A percentile compares a stretch with the other conserved stretches of the same genome.
phyloP scores from a whole-genome alignment of 2,888 invertebrate genomes.

The Tachystola acroxantha region DNA sequence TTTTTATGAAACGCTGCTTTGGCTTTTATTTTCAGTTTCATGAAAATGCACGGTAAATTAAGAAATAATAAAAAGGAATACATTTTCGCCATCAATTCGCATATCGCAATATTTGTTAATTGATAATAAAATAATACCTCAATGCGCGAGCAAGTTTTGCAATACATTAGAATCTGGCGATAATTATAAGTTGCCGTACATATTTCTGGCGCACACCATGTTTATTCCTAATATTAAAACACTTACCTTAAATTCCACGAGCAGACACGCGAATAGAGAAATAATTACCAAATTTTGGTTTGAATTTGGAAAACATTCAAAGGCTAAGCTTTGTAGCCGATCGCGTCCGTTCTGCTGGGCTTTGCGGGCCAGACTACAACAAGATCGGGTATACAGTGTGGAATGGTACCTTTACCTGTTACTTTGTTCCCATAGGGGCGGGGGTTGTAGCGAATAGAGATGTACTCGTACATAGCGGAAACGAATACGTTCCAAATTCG shows the following conservation, averaged over 20 bases:
- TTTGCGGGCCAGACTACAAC: constrained; percentile 21
- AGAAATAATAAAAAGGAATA: no score
- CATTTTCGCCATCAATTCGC: no score
- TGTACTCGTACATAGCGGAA: no score
- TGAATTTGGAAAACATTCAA: constrained; percentile 1
- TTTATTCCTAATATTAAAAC: constrained; percentile 2
- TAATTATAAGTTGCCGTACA: no score
- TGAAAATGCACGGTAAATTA: no score
- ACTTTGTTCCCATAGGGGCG: constrained; percentile 10
- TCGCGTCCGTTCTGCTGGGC: constrained; percentile 16
- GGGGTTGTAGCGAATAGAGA: constrained; percentile 4
- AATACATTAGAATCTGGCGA: no score
- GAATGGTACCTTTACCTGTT: constrained; percentile 10
- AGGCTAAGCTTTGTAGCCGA: neutral
- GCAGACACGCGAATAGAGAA: constrained; percentile 1
- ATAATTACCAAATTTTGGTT: constrained; percentile 2
- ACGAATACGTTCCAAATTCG: constrained; percentile 1
- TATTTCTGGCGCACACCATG: no score
- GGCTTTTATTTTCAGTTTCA: no score
- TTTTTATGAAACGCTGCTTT: no score
- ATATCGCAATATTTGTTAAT: no score
- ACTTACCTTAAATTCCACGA: constrained; percentile 13
- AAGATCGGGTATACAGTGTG: neutral
- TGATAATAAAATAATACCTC: constrained; percentile 3
- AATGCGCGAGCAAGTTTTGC: neutral